Percentiles rank a stretch among this genome's conserved stretches.
Conservation (phyloP, 2,113 vertebrate species). For the Ageneiosus marmoratus region DNA sequence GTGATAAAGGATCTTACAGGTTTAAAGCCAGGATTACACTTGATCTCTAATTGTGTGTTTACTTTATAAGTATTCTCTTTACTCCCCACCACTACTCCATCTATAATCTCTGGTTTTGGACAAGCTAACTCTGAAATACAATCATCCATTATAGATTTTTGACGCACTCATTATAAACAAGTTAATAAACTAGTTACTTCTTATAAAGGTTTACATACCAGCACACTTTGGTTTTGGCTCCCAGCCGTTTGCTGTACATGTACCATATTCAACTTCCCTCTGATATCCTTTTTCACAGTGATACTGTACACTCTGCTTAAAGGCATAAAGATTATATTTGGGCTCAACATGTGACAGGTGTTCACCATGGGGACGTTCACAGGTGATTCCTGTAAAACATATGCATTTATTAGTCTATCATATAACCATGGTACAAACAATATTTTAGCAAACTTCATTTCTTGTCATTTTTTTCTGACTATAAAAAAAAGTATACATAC, state of each 20-base stretch:
- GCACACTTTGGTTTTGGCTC: conserved; percentile 55
- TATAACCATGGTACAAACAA: too few relatives aligned
- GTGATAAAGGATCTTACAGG: background rate
- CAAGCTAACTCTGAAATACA: conserved; percentile 28
- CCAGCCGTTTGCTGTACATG: conserved; percentile 64
- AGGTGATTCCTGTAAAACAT: too few relatives aligned
- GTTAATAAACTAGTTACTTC: background rate
- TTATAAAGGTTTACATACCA: conserved; percentile 49
- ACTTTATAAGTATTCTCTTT: background rate
- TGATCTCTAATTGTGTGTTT: background rate
- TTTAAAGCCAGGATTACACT: background rate
- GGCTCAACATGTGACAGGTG: too few relatives aligned
- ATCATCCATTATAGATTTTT: background rate
- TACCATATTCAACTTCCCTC: fast-evolving
- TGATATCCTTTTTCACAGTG: fast-evolving
- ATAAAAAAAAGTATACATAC: conserved; percentile 46
- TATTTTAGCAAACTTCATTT: too few relatives aligned
- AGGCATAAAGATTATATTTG: too few relatives aligned
- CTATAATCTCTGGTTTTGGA: fast-evolving
- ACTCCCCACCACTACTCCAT: background rate
- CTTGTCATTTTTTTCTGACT: too few relatives aligned
- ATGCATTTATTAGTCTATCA: too few relatives aligned
- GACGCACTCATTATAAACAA: background rate
- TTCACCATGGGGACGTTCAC: too few relatives aligned
- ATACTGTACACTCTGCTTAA: too few relatives aligned